phyloP scores from a whole-genome alignment of 1,140 invertebrate genomes.

The Cheumatopsyche charites region DNA sequence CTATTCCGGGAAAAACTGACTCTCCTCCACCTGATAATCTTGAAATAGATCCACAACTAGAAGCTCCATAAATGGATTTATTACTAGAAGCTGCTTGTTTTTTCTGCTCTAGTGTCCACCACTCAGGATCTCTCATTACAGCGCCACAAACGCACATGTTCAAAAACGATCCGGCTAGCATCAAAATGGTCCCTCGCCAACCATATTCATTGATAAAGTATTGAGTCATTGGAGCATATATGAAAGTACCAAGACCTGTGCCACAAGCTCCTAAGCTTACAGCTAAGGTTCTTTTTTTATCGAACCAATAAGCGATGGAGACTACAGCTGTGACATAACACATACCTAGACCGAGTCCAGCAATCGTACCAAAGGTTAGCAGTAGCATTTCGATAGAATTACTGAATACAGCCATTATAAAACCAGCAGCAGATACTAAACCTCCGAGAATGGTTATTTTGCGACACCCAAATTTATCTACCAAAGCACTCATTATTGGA shows the following conservation, averaged over 20 bases:
- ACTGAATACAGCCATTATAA: constrained; percentile 77
- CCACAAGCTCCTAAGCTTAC: constrained; percentile 92
- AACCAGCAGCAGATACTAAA: constrained; percentile 77
- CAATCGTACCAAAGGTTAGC: constrained; percentile 85
- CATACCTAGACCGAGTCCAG: constrained; percentile 83
- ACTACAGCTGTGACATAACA: constrained; percentile 92
- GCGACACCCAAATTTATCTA: constrained; percentile 87
- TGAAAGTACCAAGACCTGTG: constrained; percentile 83
- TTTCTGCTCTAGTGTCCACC: constrained; percentile 71
- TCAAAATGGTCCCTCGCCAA: constrained; percentile 85
- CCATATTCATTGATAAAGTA: constrained; percentile 77
- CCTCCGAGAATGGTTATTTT: constrained; percentile 83
- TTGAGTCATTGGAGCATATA: constrained; percentile 83
- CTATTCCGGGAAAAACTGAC: constrained; percentile 66
- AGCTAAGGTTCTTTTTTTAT: constrained; percentile 88
- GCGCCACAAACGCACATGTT: constrained; percentile 89
- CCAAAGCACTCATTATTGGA: constrained; percentile 83
- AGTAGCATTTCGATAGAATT: constrained; percentile 78
- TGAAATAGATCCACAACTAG: constrained; percentile 59
- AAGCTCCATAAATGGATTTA: constrained; percentile 55
- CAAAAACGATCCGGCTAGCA: constrained; percentile 82
- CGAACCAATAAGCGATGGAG: constrained; percentile 95
- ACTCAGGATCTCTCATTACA: constrained; percentile 85
- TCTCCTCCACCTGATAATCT: constrained; percentile 58
- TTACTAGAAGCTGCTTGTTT: constrained; percentile 53